Base-by-base conservation (phyloP, 2,888 invertebrate species). In the Diloba caeruleocephala region DNA sequence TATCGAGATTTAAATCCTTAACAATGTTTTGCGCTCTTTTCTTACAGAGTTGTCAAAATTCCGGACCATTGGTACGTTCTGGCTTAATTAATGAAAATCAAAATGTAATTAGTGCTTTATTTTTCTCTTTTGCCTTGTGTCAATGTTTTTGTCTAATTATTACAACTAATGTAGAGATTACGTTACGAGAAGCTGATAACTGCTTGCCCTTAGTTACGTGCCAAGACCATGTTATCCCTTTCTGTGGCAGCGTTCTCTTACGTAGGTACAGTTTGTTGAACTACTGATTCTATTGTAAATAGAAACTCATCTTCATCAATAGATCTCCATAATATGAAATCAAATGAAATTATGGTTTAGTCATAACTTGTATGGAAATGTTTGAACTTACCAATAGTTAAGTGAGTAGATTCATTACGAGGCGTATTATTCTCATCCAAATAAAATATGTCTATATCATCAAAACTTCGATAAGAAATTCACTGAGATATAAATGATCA, bases 401-500 rank as follows among this genome's bases (percentile, higher is more conserved):
- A 57, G 43, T 55, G 58, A 55, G 37, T 41, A 44, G 45, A 60
- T 64, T 71, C 64, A 64, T 71, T 71, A 70, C 42, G 25, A 32
- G 8, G 9, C 28, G 34, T 64, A 70, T 73, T 72, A 67, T 71
- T 45, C 41, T 28, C 28, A 29, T 41, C 51, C 38, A 52, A 55
- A 66, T 55, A 63, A 61, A 60, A 33, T 39, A 25, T 58, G 49
- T 58, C 52, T 29, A 28, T 56, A 68, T 63, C 50, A 59, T 68
- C 52, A 39, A 54, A 42, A 1, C 21, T 21, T 21, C 21, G 53
- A 75, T 79, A 61, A 68, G 73, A 64, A 74, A 79, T 78, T 78
- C 73, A 78, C 67, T 61, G 64, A 80, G 75, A 76, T 74, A 72
- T 74, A 73, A 81, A 78, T 79, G 73, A 71, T 71, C 42, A n/a